Percentiles rank a stretch among this genome's conserved stretches.
These are phyloP conservation scores for Polydrusus pterygomalis DNA, from an alignment of 2,888 invertebrate genomes.

Conservation along the genomic window DNA sequence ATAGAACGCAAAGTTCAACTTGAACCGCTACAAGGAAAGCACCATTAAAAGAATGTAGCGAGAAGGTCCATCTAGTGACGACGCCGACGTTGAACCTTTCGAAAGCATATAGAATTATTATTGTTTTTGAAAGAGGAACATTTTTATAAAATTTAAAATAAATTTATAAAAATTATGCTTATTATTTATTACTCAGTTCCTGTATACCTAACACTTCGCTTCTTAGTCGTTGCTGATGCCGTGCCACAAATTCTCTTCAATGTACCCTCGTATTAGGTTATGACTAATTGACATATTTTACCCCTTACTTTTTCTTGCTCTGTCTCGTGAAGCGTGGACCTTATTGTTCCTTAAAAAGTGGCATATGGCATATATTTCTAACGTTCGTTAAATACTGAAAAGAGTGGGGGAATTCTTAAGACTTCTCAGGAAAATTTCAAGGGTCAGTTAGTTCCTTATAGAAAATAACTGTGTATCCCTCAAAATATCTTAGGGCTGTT, in stretches of 20 bases:
- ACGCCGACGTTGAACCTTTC: no score
- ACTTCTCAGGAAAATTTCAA: constrained; percentile 3
- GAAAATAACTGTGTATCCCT: background rate
- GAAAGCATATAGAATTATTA: no score
- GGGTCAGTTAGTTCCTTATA: constrained; percentile 32
- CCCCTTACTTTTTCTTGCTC: constrained; percentile 28
- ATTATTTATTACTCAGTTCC: no score
- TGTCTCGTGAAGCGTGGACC: constrained; percentile 40
- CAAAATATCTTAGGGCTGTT: background rate
- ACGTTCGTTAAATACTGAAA: constrained; percentile 33
- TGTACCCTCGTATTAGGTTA: constrained; percentile 1
- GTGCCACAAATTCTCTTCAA: background rate
- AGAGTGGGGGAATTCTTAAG: constrained; percentile 33
- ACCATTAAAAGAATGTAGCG: no score
- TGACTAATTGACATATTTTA: constrained; percentile 29
- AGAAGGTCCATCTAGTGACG: no score
- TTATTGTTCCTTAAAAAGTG: constrained; percentile 40
- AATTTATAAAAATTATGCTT: no score
- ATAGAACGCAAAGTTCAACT: no score
- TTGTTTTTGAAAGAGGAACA: no score
- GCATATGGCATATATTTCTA: constrained; percentile 42
- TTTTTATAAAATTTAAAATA: no score
- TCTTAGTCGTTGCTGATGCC: no score
- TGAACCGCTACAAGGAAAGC: no score
- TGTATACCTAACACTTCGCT: no score